phyloP scores from a whole-genome alignment of 2,113 vertebrate genomes.

The Larimichthys crocea region DNA sequence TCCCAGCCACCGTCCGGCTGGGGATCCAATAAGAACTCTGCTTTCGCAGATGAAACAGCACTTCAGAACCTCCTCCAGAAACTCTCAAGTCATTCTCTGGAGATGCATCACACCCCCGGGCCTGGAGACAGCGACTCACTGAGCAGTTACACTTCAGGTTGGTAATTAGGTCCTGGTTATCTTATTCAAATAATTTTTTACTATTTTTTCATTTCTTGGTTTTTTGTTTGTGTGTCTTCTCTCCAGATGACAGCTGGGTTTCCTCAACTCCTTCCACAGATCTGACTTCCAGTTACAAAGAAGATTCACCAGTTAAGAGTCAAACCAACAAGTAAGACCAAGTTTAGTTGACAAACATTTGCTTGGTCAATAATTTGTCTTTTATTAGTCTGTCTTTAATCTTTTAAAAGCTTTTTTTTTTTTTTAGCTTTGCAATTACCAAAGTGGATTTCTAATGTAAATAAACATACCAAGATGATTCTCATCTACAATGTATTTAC shows the following conservation, averaged over 20 bases:
- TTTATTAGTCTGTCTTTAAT: too few relatives aligned
- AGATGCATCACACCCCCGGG: slow-evolving; percentile 57
- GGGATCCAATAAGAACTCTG: slow-evolving; percentile 64
- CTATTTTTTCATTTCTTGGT: neutral
- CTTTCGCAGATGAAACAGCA: slow-evolving; percentile 81
- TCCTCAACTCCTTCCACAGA: slow-evolving; percentile 67
- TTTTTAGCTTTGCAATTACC: too few relatives aligned
- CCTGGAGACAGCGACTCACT: slow-evolving; percentile 74
- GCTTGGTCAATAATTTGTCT: neutral
- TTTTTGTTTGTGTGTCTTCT: neutral
- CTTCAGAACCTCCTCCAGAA: slow-evolving; percentile 82
- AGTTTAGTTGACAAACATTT: neutral
- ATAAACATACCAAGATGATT: neutral
- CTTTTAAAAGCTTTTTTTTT: too few relatives aligned
- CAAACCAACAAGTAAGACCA: slow-evolving; percentile 53
- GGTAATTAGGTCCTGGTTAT: neutral
- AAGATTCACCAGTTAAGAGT: slow-evolving; percentile 46
- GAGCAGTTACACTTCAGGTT: slow-evolving; percentile 79
- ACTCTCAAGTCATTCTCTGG: slow-evolving; percentile 79
- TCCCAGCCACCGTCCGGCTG: slow-evolving; percentile 9
- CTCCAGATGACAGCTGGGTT: slow-evolving; percentile 71
- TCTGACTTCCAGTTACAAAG: slow-evolving; percentile 65
- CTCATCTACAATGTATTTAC: neutral
- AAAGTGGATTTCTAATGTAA: neutral
- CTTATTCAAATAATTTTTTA: neutral